These are phyloP conservation scores for Drymonia ruficornis DNA, from an alignment of 2,888 invertebrate genomes.

Conservation along the genomic window DNA sequence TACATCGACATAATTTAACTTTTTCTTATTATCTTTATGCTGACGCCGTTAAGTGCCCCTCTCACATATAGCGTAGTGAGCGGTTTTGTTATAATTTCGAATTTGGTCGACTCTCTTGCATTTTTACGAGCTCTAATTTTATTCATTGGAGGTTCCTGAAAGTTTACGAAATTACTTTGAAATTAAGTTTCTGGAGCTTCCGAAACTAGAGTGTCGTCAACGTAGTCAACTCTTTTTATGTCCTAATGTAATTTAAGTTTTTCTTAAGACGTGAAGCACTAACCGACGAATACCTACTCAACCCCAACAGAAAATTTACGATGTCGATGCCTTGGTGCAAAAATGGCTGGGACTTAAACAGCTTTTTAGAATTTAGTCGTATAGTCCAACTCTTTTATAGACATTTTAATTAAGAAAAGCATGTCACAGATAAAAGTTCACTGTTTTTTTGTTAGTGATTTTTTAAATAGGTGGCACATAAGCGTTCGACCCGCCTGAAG, in stretches of 20 bases:
- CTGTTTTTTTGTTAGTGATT: too few relatives aligned
- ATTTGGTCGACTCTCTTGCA: conserved; percentile 36
- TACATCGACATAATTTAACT: conserved; percentile 83
- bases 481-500: too few relatives aligned
- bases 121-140: conserved; percentile 41
- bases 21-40: conserved; percentile 84
- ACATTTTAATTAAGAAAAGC: too few relatives aligned
- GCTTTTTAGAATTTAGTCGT: too few relatives aligned
- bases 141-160: conserved; percentile 23
- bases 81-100: conserved; percentile 60
- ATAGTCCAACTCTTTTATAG: too few relatives aligned
- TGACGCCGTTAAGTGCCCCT: conserved; percentile 73
- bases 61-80: conserved; percentile 69
- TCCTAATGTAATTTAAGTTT: background rate
- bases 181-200: conserved; percentile 25
- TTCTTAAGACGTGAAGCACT: background rate
- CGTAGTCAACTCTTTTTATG: background rate
- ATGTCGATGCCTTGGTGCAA: too few relatives aligned
- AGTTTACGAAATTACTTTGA: conserved; percentile 36
- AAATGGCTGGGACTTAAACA: too few relatives aligned
- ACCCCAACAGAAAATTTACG: too few relatives aligned
- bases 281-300: too few relatives aligned
- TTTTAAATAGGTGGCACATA: too few relatives aligned
- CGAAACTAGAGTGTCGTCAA: background rate
- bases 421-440: too few relatives aligned